These are phyloP conservation scores for Spea hammondii DNA, from an alignment of 2,797 vertebrate species.

Conservation along the genomic window DNA sequence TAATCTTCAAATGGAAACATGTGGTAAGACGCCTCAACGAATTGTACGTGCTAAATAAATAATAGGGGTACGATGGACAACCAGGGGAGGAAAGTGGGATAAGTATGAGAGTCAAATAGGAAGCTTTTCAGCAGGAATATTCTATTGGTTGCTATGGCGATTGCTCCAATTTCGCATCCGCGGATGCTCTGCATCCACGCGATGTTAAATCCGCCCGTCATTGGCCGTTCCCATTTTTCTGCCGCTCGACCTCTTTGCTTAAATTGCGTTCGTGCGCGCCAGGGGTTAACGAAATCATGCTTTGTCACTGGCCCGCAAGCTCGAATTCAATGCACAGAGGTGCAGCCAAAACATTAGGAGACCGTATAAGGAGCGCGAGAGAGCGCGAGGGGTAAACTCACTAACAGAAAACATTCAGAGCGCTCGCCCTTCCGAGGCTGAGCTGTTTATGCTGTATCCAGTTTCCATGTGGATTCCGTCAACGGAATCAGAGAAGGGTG, in stretches of 20 bases:
- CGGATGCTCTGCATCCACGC: no score
- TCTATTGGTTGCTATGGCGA: background rate
- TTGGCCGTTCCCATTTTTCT: no score
- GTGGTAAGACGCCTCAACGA: conserved; percentile 3
- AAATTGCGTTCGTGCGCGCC: background rate
- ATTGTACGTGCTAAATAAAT: background rate
- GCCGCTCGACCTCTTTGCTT: no score
- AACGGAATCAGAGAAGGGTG: background rate
- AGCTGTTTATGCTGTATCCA: background rate
- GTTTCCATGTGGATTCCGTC: conserved; percentile 9
- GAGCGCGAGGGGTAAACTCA: background rate
- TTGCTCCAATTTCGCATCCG: no score
- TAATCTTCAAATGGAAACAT: conserved; percentile 21
- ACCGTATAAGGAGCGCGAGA: conserved; percentile 14
- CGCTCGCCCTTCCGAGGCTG: background rate
- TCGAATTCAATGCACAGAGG: background rate
- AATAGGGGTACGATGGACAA: no score
- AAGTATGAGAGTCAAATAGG: background rate
- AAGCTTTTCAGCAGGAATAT: background rate
- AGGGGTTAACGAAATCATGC: background rate
- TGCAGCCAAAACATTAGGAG: background rate
- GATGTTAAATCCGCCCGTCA: no score
- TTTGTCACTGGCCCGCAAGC: background rate
- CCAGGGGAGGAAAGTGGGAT: no score
- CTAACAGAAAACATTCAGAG: background rate